phyloP scores from a whole-genome alignment of 2,888 invertebrate species.

The Chrysotoxum bicinctum region DNA sequence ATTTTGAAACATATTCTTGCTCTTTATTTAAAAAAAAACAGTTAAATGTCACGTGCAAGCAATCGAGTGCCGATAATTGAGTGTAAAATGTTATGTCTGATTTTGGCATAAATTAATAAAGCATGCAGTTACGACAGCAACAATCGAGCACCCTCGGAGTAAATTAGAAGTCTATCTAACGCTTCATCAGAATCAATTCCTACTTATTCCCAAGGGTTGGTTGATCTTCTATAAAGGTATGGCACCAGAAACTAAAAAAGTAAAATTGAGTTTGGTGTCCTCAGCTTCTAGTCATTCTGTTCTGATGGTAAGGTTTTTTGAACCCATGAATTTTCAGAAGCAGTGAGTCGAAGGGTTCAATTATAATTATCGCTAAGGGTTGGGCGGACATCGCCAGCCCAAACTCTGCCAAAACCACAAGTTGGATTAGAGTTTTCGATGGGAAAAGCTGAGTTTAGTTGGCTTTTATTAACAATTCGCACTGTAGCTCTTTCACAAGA shows the following conservation, averaged over 20 bases:
- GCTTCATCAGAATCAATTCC: conserved; percentile 70
- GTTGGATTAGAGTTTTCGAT: conserved; percentile 68
- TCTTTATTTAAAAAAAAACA: neutral
- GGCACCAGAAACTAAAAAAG: neutral
- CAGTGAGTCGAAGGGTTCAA: conserved; percentile 71
- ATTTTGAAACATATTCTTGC: neutral
- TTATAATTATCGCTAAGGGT: conserved; percentile 74
- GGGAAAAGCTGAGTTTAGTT: conserved; percentile 53
- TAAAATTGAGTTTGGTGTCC: neutral
- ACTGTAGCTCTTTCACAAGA: conserved; percentile 71
- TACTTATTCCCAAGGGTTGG: conserved; percentile 54
- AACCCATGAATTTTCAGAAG: conserved; percentile 31
- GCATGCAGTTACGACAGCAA: conserved; percentile 51
- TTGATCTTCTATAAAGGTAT: conserved; percentile 26
- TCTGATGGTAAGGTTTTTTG: conserved; percentile 30
- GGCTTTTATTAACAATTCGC: conserved; percentile 74
- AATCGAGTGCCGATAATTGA: conserved; percentile 75
- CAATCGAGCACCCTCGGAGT: conserved; percentile 74
- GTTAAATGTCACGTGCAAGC: conserved; percentile 73
- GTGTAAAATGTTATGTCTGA: conserved; percentile 74
- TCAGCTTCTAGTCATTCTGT: neutral
- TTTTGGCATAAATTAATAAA: conserved; percentile 75
- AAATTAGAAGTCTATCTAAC: conserved; percentile 75
- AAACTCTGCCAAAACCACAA: conserved; percentile 72
- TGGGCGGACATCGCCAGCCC: conserved; percentile 33